A percentile compares a stretch with the other conserved stretches of the same genome.
Evolutionary conservation across 2,888 invertebrate genomes (phyloP).

Genomic region (Anagyrus pseudococci): DNA sequence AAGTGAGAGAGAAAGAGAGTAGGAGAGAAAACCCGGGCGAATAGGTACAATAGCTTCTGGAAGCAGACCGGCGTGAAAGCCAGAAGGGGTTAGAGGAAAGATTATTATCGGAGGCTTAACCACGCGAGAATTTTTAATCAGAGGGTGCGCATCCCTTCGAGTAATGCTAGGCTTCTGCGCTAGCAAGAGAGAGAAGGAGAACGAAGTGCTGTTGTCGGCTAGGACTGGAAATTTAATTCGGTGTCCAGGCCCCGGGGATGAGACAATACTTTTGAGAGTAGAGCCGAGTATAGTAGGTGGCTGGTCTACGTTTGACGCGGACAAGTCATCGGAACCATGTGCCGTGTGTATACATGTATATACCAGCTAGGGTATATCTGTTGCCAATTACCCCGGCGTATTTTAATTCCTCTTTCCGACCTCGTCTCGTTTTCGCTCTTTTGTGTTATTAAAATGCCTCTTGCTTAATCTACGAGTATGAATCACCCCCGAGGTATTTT

Average conservation of each 20-base stretch:
- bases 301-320: constrained; percentile 43
- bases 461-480: too few relatives aligned
- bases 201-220: constrained; percentile 47
- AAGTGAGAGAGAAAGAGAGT: neutral
- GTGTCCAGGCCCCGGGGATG: too few relatives aligned
- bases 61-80: constrained; percentile 53
- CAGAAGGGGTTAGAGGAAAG: constrained; percentile 58
- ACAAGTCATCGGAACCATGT: constrained; percentile 53
- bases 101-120: constrained; percentile 63
- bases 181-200: too few relatives aligned
- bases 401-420: constrained; percentile 38
- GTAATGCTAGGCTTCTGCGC: too few relatives aligned
- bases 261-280: constrained; percentile 32
- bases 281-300: neutral
- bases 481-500: neutral
- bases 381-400: constrained; percentile 33
- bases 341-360: constrained; percentile 36
- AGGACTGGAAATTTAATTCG: constrained; percentile 41
- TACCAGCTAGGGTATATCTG: constrained; percentile 4
- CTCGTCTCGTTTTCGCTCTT: too few relatives aligned
- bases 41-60: constrained; percentile 58
- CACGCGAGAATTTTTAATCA: constrained; percentile 64
- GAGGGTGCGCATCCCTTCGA: constrained; percentile 61
- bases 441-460: too few relatives aligned
- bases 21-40: constrained; percentile 53